Base-by-base conservation (phyloP, 2,113 vertebrate genomes). In the Hippolais icterina region DNA sequence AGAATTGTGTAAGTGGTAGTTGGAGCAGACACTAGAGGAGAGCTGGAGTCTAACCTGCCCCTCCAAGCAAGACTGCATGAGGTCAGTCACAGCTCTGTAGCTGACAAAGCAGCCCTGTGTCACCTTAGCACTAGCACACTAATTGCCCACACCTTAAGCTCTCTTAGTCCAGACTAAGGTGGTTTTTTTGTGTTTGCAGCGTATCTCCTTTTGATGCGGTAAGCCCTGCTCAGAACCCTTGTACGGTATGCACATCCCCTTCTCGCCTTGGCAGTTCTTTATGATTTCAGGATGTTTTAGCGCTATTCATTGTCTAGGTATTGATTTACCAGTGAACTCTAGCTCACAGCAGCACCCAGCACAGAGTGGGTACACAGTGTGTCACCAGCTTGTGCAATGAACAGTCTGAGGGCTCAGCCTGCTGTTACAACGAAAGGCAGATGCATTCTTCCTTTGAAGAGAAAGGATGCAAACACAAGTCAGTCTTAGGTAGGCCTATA, bases 211-310 rank as follows among this genome's bases (percentile, higher is more conserved):
- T 65, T 33, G 46, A 29, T 31, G 17, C 6, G 12, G 20, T 52
- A 39, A 12, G 2, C 22, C 29, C 23, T 16, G 8, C 23, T 42
- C 39, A 64, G 41, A 68, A 60, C 9, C 20, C 15, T 39, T 37
- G 33, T 20, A 22, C 44, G 41, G 15, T 10, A 10, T 10, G 4
- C 35, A 13, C 41, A n/a, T 39, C 18, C 13, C 23, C 39, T 56
- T 86, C 64, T 57, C 0, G 0, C 15, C 22, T 52, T 15, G 4
- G 5, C 22, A 37, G 13, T 12, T 39, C 59, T 50, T 72, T 31
- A 14, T 37, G 2, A 2, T 37, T 78, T 5, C 2, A 12, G 3
- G 4, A 6, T 7, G 0, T 50, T 60, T 46, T 13, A 20, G 11
- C 69, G 17, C 29, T 57, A 5, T 37, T 70, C 28, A 5, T 66